Percentiles rank a stretch among this genome's conserved stretches.
These are phyloP conservation scores for Syngnathoides biaculeatus DNA, from an alignment of 2,113 vertebrate species.

Conservation along the genomic window DNA sequence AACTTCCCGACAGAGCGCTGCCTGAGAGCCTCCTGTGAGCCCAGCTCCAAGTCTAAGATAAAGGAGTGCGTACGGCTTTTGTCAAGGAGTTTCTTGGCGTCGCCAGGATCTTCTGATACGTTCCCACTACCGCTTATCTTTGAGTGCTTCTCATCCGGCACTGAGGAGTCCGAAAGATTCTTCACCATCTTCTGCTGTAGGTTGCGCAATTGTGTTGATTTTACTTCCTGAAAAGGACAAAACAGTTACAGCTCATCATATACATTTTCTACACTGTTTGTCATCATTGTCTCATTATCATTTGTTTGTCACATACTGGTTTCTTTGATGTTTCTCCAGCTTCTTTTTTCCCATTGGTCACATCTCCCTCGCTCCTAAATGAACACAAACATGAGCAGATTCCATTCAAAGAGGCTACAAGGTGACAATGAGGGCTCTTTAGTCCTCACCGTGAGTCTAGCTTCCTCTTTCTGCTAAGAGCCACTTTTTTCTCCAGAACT, in stretches of 20 bases:
- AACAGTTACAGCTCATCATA: neutral
- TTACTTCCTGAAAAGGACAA: slow-evolving; percentile 69
- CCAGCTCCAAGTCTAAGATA: slow-evolving; percentile 76
- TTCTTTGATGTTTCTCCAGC: slow-evolving; percentile 76
- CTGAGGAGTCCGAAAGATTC: slow-evolving; percentile 75
- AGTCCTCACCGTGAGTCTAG: slow-evolving; percentile 83
- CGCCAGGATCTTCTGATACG: slow-evolving; percentile 74
- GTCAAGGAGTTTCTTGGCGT: slow-evolving; percentile 77
- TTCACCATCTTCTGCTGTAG: slow-evolving; percentile 70
- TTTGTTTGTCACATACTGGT: slow-evolving; percentile 72
- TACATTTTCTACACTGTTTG: neutral
- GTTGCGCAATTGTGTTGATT: slow-evolving; percentile 65
- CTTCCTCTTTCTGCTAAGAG: slow-evolving; percentile 88
- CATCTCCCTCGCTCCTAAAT: slow-evolving; percentile 69
- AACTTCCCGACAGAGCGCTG: slow-evolving; percentile 77
- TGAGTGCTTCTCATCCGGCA: slow-evolving; percentile 79
- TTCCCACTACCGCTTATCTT: slow-evolving; percentile 64
- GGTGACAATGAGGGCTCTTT: neutral
- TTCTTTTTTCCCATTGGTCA: slow-evolving; percentile 78
- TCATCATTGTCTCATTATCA: slow-evolving; percentile 28
- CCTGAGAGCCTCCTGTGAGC: slow-evolving; percentile 78
- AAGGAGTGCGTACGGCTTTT: slow-evolving; percentile 74
- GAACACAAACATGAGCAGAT: neutral
- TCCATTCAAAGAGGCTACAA: neutral
- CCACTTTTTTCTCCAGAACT: slow-evolving; percentile 97